Conservation (phyloP, 2,888 invertebrate species). For the Mechanitis mazaeus region DNA sequence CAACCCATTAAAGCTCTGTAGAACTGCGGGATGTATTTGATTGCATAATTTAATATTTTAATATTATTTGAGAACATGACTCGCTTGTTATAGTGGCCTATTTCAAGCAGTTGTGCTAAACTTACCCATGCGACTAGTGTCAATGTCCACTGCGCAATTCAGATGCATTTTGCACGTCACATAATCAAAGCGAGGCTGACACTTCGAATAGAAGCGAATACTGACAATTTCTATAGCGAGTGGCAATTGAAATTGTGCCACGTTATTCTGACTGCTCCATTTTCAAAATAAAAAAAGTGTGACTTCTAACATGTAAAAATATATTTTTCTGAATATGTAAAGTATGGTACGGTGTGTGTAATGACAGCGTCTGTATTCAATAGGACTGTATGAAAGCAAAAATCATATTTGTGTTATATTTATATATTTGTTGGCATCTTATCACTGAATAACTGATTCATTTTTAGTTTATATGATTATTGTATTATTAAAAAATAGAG, state of each 20-base stretch:
- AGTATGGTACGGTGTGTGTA: too few relatives aligned
- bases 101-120: constrained; percentile 3
- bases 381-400: too few relatives aligned
- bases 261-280: constrained; percentile 19
- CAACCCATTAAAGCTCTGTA: constrained; percentile 17
- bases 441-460: too few relatives aligned
- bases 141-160: constrained; percentile 20
- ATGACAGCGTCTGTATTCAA: too few relatives aligned
- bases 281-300: constrained; percentile 19
- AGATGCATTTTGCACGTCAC: constrained; percentile 25
- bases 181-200: constrained; percentile 28
- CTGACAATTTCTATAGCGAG: constrained; percentile 25
- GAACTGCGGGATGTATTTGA: constrained; percentile 16
- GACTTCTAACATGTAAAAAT: constrained; percentile 5
- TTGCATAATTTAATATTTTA: constrained; percentile 17
- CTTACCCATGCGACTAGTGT: constrained; percentile 8
- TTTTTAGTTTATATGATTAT: too few relatives aligned
- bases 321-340: background rate
- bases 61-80: constrained; percentile 7
- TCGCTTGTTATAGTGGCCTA: background rate
- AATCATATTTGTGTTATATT: too few relatives aligned
- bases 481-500: too few relatives aligned
- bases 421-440: too few relatives aligned
- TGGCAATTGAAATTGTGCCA: constrained; percentile 25
- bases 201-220: constrained; percentile 25